These are phyloP conservation scores for Neodon shergylaensis DNA, from an alignment of 2,113 vertebrate genomes.

Conservation along the genomic window DNA sequence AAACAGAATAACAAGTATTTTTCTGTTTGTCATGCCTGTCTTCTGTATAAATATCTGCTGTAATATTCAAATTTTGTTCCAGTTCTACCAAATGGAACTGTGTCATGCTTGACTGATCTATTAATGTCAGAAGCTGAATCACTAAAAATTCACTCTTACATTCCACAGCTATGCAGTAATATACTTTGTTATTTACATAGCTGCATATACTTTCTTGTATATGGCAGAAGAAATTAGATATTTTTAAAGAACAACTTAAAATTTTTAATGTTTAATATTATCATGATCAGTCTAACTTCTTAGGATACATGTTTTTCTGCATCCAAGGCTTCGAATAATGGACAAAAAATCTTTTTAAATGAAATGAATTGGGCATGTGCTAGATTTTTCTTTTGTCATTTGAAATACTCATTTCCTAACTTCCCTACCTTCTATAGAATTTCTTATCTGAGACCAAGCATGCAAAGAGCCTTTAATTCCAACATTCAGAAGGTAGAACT, in stretches of 20 bases:
- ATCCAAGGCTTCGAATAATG: neutral
- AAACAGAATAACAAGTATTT: neutral
- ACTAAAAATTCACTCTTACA: neutral
- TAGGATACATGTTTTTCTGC: neutral
- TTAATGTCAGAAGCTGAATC: neutral
- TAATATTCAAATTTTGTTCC: conserved; percentile 50
- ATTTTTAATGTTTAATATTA: neutral
- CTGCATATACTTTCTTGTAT: neutral
- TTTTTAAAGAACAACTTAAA: neutral
- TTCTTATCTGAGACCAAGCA: neutral
- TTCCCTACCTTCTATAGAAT: neutral
- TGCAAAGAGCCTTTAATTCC: neutral
- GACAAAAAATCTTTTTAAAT: neutral
- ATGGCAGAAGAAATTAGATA: neutral
- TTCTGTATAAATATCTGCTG: neutral
- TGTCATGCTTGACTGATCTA: neutral
- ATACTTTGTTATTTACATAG: neutral
- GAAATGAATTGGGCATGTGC: neutral
- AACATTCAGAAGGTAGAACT: too few species aligned
- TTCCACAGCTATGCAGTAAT: neutral
- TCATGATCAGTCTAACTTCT: neutral
- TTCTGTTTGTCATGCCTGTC: neutral
- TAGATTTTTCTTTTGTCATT: neutral
- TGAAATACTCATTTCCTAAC: conserved; percentile 8
- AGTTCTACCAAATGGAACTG: conserved; percentile 9